Percentiles rank a stretch among this genome's conserved stretches.
Conservation (phyloP, 2,113 vertebrate genomes). For the Siniperca chuatsi region DNA sequence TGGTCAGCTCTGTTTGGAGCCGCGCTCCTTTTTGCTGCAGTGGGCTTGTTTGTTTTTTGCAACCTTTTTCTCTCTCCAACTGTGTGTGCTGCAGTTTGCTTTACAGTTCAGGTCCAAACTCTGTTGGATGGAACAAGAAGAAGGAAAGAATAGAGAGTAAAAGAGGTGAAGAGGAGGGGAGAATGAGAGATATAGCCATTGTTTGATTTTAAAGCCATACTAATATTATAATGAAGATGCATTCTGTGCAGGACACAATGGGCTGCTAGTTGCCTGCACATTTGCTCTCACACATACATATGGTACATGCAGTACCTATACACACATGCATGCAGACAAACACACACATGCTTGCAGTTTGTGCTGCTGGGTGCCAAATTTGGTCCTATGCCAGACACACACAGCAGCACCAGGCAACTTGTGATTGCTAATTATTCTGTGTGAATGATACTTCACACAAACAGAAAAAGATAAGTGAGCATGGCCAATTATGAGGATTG, state of each 20-base stretch:
- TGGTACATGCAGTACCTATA: neutral
- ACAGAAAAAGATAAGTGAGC: slow-evolving; percentile 69
- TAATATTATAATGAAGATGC: slow-evolving; percentile 49
- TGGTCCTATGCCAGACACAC: slow-evolving; percentile 69
- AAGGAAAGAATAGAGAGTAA: slow-evolving; percentile 20
- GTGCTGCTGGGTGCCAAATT: slow-evolving; percentile 68
- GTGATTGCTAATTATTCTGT: slow-evolving; percentile 82
- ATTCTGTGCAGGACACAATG: slow-evolving; percentile 46
- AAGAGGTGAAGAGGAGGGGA: neutral
- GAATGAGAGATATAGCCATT: neutral
- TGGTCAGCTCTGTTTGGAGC: slow-evolving; percentile 30
- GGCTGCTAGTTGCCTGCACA: slow-evolving; percentile 7
- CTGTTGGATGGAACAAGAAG: slow-evolving; percentile 13
- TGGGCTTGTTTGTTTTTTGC: slow-evolving; percentile 5
- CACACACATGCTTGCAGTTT: slow-evolving; percentile 45
- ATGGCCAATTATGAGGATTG: slow-evolving; percentile 70
- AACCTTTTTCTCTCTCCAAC: slow-evolving; percentile 19
- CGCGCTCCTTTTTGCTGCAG: slow-evolving; percentile 30
- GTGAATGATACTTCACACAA: slow-evolving; percentile 80
- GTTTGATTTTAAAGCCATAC: slow-evolving; percentile 36
- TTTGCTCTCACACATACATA: neutral
- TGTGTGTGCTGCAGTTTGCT: slow-evolving; percentile 61
- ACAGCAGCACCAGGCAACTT: slow-evolving; percentile 60
- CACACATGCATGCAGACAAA: neutral
- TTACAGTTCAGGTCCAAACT: slow-evolving; percentile 54